Conservation (phyloP, 2,797 vertebrate species). For the Anguilla pacifica region DNA sequence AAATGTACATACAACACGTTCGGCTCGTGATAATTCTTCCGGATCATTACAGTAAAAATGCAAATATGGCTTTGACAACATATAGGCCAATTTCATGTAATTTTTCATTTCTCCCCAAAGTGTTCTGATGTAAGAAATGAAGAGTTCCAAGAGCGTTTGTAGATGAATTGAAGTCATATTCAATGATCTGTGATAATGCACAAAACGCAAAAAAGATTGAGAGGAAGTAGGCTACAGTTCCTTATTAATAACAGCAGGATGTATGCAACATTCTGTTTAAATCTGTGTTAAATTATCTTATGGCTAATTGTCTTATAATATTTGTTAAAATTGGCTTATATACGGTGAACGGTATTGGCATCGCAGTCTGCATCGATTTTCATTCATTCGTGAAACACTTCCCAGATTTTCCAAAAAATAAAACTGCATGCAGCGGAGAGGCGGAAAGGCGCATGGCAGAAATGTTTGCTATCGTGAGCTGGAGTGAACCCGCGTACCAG, state of each 20-base stretch:
- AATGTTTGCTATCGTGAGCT: neutral
- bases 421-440: neutral
- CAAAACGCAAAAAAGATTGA: neutral
- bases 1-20: slow-evolving; percentile 58
- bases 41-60: neutral
- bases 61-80: neutral
- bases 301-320: neutral
- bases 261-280: too few relatives aligned
- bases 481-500: neutral
- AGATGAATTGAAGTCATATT: neutral
- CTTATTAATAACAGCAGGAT: neutral
- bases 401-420: neutral
- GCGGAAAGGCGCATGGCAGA: neutral
- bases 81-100: neutral
- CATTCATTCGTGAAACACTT: neutral
- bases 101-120: neutral
- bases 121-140: neutral
- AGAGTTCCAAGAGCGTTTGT: neutral
- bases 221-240: neutral
- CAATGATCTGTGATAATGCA: neutral
- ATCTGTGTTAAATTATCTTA: neutral
- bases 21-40: neutral
- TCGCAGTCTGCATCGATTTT: neutral
- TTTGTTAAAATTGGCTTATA: neutral
- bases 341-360: neutral